These are phyloP conservation scores for Odocoileus virginianus DNA, from an alignment of 2,113 vertebrate species.

Conservation along the genomic window DNA sequence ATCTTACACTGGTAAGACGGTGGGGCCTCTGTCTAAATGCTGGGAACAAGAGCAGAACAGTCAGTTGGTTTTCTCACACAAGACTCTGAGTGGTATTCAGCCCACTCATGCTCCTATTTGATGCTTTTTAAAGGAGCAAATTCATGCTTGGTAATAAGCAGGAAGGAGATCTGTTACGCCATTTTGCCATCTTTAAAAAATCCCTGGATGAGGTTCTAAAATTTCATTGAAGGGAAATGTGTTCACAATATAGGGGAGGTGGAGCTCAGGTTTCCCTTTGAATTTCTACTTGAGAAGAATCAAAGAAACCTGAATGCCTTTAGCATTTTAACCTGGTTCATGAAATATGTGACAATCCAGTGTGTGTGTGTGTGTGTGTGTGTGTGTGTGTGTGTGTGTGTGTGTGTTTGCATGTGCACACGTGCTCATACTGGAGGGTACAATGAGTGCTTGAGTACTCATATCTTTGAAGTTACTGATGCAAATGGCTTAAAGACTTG, in stretches of 20 bases:
- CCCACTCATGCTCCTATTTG: background rate
- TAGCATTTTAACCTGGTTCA: background rate
- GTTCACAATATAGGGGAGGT: background rate
- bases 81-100: background rate
- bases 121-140: constrained; percentile 28
- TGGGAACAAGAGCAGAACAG: background rate
- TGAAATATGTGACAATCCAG: background rate
- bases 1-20: background rate
- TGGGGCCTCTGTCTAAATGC: background rate
- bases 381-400: background rate
- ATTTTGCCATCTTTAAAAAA: background rate
- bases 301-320: background rate
- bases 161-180: background rate
- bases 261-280: background rate
- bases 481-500: background rate
- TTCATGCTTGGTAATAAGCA: background rate
- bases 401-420: background rate
- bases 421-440: background rate
- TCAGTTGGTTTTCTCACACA: background rate
- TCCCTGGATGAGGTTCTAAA: background rate
- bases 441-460: background rate
- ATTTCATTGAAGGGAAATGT: background rate
- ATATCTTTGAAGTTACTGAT: background rate
- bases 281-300: background rate
- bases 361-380: background rate